These are phyloP conservation scores for Otocyon megalotis DNA, from an alignment of 2,113 vertebrate species.

Conservation along the genomic window DNA sequence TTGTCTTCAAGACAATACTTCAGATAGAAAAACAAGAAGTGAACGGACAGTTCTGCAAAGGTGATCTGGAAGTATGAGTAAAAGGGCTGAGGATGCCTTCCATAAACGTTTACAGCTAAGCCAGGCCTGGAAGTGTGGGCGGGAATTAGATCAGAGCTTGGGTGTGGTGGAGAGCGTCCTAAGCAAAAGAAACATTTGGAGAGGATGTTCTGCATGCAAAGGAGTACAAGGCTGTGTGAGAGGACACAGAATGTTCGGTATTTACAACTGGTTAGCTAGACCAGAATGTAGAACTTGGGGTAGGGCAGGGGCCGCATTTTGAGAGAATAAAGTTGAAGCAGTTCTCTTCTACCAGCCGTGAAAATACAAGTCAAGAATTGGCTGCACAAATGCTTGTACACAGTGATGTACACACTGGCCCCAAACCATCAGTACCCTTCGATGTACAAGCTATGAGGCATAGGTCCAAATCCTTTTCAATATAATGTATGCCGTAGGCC, in stretches of 20 bases:
- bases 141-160: background rate
- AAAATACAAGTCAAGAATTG: slow-evolving; percentile 9
- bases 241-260: background rate
- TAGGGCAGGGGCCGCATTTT: background rate
- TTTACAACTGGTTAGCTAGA: background rate
- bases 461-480: background rate
- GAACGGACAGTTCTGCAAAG: background rate
- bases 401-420: background rate
- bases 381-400: background rate
- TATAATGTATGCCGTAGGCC: background rate
- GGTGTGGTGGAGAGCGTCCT: background rate
- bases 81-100: background rate
- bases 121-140: background rate
- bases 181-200: background rate
- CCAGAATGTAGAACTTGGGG: background rate
- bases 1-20: background rate
- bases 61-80: background rate
- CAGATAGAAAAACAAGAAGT: background rate
- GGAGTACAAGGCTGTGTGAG: background rate
- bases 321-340: background rate
- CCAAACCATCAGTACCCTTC: background rate
- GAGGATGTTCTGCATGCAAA: background rate
- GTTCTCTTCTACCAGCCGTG: background rate
- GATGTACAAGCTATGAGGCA: background rate
- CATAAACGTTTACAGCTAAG: background rate